Conservation (phyloP, 2,797 vertebrate genomes). For the Nannoperca obscura region DNA sequence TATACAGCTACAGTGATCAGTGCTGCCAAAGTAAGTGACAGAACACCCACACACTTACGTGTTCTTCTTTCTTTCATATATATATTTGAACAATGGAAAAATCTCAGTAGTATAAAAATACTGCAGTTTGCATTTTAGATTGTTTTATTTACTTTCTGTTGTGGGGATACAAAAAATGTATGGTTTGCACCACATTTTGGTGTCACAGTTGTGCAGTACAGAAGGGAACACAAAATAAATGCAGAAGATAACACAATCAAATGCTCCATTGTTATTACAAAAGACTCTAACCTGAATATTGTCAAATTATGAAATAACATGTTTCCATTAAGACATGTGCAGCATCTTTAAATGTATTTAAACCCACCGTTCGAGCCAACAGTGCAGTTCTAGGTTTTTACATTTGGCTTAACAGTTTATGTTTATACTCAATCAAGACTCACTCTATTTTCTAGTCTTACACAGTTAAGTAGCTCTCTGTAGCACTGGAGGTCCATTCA, state of each 20-base stretch:
- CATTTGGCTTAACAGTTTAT: neutral
- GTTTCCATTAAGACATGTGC: neutral
- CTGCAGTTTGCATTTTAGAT: neutral
- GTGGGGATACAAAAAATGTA: neutral
- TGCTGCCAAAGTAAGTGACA: slow-evolving; percentile 96
- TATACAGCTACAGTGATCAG: slow-evolving; percentile 99
- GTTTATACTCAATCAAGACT: slow-evolving; percentile 7
- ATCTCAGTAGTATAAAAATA: no score
- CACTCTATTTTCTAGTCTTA: neutral
- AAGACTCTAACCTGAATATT: neutral
- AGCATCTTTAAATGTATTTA: neutral
- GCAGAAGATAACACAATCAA: neutral
- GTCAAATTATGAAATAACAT: neutral
- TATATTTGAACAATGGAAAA: neutral
- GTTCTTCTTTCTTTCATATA: neutral
- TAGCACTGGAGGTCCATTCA: slow-evolving; percentile 18
- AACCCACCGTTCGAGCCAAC: neutral
- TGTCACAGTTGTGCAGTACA: neutral
- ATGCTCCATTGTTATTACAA: neutral
- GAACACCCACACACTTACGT: neutral
- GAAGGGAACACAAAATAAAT: neutral
- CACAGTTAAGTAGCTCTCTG: slow-evolving; percentile 32
- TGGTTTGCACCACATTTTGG: neutral
- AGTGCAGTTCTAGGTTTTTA: neutral
- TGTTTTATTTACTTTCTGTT: neutral